phyloP scores from a whole-genome alignment of 2,113 vertebrate genomes.

The Connochaetes taurinus region DNA sequence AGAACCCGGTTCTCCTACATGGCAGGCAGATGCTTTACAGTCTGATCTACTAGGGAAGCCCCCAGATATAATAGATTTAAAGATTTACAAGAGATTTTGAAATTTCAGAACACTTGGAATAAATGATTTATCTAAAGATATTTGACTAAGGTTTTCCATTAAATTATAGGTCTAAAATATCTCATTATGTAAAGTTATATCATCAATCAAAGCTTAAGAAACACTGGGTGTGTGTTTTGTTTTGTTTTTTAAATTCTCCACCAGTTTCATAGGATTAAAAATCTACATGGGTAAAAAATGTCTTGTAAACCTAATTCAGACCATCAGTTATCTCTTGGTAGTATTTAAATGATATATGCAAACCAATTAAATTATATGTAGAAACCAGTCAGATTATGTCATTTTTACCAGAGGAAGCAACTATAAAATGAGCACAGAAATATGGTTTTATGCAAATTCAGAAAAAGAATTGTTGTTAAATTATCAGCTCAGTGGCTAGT shows the following conservation, averaged over 20 bases:
- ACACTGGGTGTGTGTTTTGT: rapidly evolving
- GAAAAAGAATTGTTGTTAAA: neutral
- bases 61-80: neutral
- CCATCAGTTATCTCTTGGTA: neutral
- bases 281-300: neutral
- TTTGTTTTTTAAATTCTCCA: neutral
- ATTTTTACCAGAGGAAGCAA: neutral
- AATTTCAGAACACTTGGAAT: neutral
- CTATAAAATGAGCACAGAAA: neutral
- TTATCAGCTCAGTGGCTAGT: neutral
- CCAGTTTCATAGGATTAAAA: neutral
- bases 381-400: neutral
- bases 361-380: neutral
- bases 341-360: neutral
- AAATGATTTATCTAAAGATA: neutral
- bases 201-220: neutral
- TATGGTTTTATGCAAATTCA: neutral
- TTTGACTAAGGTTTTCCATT: neutral
- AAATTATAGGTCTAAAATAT: neutral
- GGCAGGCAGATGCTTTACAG: neutral
- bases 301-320: neutral
- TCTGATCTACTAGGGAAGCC: neutral
- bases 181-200: neutral
- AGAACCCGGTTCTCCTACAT: neutral
- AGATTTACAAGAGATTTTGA: neutral